Evolutionary conservation across 2,888 invertebrate genomes (phyloP), one percentile per base, ranked within the genome.

Genomic region (Anorthoa munda): DNA sequence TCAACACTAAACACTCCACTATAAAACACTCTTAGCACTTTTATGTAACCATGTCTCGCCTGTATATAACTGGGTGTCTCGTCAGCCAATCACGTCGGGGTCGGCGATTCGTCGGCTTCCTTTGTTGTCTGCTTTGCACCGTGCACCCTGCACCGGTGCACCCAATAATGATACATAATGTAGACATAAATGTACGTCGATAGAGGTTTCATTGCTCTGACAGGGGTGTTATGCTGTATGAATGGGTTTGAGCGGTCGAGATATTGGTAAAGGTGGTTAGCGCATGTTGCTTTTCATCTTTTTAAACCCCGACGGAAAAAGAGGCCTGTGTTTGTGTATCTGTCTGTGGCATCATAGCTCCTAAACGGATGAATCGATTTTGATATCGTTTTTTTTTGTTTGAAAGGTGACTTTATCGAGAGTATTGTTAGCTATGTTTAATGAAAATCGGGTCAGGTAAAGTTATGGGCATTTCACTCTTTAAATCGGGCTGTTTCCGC

Each of bases 91-190:
- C 64, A 75, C 60, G 51, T 51, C 39, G 46, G 45, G n/a, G 78
- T 82, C 79, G 73, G 63, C 70, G 39, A 60, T 56, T 67, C 67
- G 77, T 61, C 73, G 46, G 61, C 72, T 81, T 70, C 67, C 89
- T 88, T 88, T 88, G 89, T 89, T 86, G 88, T 88, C 88, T 88
- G 84, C 39, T 39, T 39, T 39, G 39, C 39, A 67, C 50, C 39
- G 39, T 76, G 84, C 75, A 55, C 69, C 66, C 55, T 72, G 75
- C 70, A 74, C 76, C 66, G 48, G 65, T 56, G 72, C 65, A 60
- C 63, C 63, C 68, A 83, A 68, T 73, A 81, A 81, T 64, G 56
- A 59, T 60, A 31, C 1, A n/a, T 75, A 50, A 83, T 59, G 55
- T 64, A 60, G 64, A 60, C 56, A 56, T 67, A 56, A 67, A 79